Conservation (phyloP, 2,888 invertebrate species). For the Acanthosoma haemorrhoidale region DNA sequence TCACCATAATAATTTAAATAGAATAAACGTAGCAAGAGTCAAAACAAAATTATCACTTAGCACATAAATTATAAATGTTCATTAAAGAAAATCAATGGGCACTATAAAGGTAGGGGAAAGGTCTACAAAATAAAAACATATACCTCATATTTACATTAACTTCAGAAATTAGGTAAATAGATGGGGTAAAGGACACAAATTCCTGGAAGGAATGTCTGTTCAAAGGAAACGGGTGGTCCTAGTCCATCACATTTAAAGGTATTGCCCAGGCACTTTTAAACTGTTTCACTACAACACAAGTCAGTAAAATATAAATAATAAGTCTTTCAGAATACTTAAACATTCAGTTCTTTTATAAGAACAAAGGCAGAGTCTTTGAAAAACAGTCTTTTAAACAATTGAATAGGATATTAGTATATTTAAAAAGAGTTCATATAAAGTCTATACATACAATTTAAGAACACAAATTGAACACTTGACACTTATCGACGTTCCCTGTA, state of each 20-base stretch:
- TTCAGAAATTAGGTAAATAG: background rate
- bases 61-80: background rate
- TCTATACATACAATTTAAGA: conserved; percentile 13
- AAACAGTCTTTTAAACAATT: conserved; percentile 25
- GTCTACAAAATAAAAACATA: background rate
- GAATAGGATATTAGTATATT: conserved; percentile 24
- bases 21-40: background rate
- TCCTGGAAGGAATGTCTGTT: conserved; percentile 15
- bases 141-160: background rate
- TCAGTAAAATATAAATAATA: background rate
- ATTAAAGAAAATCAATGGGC: background rate
- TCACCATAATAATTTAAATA: background rate
- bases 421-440: conserved; percentile 24
- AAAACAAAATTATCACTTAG: background rate
- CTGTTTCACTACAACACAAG: conserved; percentile 15
- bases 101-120: background rate
- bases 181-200: background rate
- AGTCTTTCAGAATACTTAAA: conserved; percentile 6
- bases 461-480: conserved; percentile 16
- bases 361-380: conserved; percentile 27
- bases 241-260: background rate
- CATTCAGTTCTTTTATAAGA: background rate
- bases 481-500: conserved; percentile 57
- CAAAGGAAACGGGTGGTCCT: background rate
- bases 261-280: conserved; percentile 6